Evolutionary conservation across 2,797 vertebrate species (phyloP).

Genomic region (Helarctos malayanus): DNA sequence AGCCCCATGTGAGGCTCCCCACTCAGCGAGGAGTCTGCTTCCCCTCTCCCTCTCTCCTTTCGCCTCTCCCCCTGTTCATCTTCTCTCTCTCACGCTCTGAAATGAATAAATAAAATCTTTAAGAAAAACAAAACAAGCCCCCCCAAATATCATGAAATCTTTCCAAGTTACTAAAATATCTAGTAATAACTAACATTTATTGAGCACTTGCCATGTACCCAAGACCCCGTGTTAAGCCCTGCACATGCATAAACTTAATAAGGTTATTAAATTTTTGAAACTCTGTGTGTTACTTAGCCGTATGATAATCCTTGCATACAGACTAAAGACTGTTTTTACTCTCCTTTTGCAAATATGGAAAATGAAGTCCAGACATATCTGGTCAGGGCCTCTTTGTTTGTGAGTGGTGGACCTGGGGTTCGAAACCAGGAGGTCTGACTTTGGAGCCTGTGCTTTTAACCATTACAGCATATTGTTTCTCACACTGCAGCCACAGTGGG

Average conservation of each 20-base stretch:
- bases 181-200: constrained; percentile 11
- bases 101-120: no score
- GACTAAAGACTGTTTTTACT: not conserved
- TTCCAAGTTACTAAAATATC: constrained; percentile 29
- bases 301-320: not conserved
- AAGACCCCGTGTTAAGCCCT: not conserved
- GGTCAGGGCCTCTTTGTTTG: not conserved
- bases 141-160: not conserved
- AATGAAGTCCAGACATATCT: constrained; percentile 12
- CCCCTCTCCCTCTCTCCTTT: no score
- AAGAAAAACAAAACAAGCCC: no score
- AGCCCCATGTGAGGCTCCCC: no score
- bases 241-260: not conserved
- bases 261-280: constrained; percentile 25
- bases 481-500: not conserved
- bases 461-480: not conserved
- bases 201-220: not conserved
- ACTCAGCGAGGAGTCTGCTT: no score
- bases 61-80: no score
- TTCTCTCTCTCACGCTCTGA: no score
- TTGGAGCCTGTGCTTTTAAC: not conserved
- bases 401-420: not conserved
- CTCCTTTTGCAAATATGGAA: constrained; percentile 46
- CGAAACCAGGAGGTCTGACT: not conserved
- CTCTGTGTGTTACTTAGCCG: constrained; percentile 16